Evolutionary conservation across 1,140 invertebrate genomes (phyloP).

Genomic region (Pseudomyrmex cubaensis): DNA sequence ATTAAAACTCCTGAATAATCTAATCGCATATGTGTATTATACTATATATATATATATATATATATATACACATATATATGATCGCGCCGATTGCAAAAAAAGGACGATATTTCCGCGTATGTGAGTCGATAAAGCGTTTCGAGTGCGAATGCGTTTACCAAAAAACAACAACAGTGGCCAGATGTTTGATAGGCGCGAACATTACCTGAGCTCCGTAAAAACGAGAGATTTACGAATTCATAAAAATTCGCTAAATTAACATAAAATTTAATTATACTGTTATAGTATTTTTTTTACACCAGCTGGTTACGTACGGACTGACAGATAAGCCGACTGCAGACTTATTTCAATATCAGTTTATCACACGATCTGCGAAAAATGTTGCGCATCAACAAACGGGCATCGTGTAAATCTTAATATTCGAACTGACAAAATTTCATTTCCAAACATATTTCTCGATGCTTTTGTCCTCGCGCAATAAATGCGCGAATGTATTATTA

Average conservation of each 20-base stretch:
- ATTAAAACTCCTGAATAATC: slow-evolving; percentile 63
- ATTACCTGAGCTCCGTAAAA: neutral
- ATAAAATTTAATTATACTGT: too few species aligned
- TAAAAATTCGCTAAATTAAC: neutral
- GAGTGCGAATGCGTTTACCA: neutral
- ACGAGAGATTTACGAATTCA: neutral
- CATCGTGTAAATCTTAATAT: slow-evolving; percentile 53
- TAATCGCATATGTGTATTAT: slow-evolving; percentile 47
- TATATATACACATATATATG: neutral
- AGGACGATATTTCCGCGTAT: slow-evolving; percentile 28
- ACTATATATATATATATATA: neutral
- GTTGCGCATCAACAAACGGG: slow-evolving; percentile 21
- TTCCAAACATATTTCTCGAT: slow-evolving; percentile 45
- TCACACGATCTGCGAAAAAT: slow-evolving; percentile 38
- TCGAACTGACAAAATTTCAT: slow-evolving; percentile 35
- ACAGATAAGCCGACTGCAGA: neutral
- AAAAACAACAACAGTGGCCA: neutral
- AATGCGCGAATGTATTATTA: slow-evolving; percentile 55
- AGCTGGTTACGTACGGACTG: neutral
- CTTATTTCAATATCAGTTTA: slow-evolving; percentile 25
- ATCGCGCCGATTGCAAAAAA: slow-evolving; percentile 10
- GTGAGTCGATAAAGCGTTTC: slow-evolving; percentile 28
- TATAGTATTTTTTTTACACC: neutral
- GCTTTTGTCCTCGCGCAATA: slow-evolving; percentile 38
- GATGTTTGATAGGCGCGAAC: neutral